Percentiles rank a stretch among this genome's conserved stretches.
Conservation (phyloP, 2,113 vertebrate genomes). For the Gulo gulo region DNA sequence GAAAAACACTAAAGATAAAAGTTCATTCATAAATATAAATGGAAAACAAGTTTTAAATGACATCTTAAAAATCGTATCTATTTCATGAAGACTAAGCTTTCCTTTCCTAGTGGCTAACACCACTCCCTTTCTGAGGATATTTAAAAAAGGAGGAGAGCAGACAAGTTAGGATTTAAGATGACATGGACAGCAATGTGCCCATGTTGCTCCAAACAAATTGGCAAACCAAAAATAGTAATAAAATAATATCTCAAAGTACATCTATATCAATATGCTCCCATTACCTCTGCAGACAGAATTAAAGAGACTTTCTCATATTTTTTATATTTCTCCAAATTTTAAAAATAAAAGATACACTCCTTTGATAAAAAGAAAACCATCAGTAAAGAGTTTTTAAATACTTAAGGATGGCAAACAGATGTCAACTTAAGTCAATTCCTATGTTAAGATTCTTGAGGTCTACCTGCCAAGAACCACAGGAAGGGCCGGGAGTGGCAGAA, state of each 20-base stretch:
- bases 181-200: neutral
- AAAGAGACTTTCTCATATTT: neutral
- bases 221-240: neutral
- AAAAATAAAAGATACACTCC: neutral
- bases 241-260: neutral
- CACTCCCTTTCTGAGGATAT: neutral
- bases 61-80: neutral
- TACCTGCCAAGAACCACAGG: neutral
- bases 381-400: conserved; percentile 14
- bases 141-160: neutral
- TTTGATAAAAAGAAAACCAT: neutral
- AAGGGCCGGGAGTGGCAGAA: neutral
- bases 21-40: neutral
- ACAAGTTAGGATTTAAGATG: neutral
- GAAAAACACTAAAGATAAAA: neutral
- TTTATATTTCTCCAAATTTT: conserved; percentile 6
- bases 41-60: neutral
- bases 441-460: neutral
- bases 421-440: neutral
- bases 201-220: neutral
- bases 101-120: neutral
- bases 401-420: neutral
- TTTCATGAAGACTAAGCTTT: neutral
- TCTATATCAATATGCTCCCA: neutral
- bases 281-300: neutral